Base-by-base conservation (phyloP, 2,888 invertebrate genomes). In the Brachycybe producta region DNA sequence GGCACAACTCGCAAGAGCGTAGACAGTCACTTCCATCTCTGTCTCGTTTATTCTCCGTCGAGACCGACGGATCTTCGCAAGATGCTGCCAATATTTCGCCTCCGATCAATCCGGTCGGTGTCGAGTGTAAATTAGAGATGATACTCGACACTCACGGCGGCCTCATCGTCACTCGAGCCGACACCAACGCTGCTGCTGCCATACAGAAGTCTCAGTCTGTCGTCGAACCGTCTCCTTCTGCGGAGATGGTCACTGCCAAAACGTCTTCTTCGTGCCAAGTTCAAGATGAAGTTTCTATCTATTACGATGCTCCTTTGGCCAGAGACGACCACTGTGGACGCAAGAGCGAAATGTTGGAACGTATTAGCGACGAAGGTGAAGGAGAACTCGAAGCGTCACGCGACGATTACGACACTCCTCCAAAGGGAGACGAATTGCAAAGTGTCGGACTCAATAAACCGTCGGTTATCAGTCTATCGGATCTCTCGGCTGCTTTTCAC, bases 1-100 rank as follows among this genome's bases (percentile, higher is more conserved):
- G 51, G 15, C 38, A 38, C 5, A 44, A 51, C 26, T 51, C 51
- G 3, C 42, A 50, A 13, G 50, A 52, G 36, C 28, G 52, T 39
- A 27, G 54, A 21, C 46, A 50, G 19, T 52, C 54, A 2, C n/a
- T 54, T 38, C 54, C 54, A 17, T 42, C 46, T 4, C 21, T 54
- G 19, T 26, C 46, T n/a, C 40, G 52, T 8, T 15, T 52, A 13
- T 52, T 54, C 41, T 45, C 52, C 3, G 52, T 34, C 3, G 52
- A 52, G 8, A 41, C 32, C 21, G 54, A 54, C 23, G 35, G 44
- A 13, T 49, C 41, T 11, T 27, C 34, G 19, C 27, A 51, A 27
- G 47, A 38, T 5, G 47, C 28, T 24, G 38, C 45, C 11, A 38
- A 35, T 11, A 23, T 78, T 17, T 73, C n/a, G 40, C 49, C 49